Conservation (phyloP, 2,888 invertebrate genomes). For the Oscheius sp. region DNA sequence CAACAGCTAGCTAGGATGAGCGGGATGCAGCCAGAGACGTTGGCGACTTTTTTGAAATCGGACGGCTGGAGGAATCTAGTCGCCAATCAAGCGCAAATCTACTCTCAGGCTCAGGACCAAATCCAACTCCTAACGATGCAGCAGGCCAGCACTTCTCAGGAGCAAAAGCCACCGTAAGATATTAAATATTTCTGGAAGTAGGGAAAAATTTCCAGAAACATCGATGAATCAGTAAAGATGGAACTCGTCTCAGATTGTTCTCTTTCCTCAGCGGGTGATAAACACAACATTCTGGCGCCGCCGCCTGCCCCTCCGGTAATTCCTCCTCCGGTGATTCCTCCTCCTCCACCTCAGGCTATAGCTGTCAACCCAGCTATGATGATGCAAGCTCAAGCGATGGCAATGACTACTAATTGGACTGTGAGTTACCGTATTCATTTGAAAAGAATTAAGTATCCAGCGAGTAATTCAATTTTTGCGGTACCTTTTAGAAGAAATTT, state of each 20-base stretch:
- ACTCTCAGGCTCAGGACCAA: too few relatives aligned
- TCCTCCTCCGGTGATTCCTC: background rate
- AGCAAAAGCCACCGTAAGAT: background rate
- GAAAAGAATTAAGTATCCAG: too few relatives aligned
- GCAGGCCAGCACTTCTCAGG: too few relatives aligned
- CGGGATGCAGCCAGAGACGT: slow-evolving; percentile 42
- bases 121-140: too few relatives aligned
- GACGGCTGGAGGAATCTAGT: background rate
- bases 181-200: background rate
- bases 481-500: too few relatives aligned
- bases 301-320: slow-evolving; percentile 19
- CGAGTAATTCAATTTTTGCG: background rate
- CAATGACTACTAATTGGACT: too few relatives aligned
- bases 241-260: slow-evolving; percentile 47
- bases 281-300: background rate
- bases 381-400: background rate
- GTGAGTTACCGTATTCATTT: too few relatives aligned
- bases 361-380: too few relatives aligned
- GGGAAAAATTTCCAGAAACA: background rate
- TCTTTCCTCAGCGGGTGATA: slow-evolving; percentile 16
- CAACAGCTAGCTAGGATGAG: slow-evolving; percentile 34
- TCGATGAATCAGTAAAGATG: slow-evolving; percentile 40
- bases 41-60: slow-evolving; percentile 26
- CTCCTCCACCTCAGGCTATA: background rate
- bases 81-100: background rate